phyloP scores from a whole-genome alignment of 1,140 invertebrate genomes.

The Portunus trituberculatus region DNA sequence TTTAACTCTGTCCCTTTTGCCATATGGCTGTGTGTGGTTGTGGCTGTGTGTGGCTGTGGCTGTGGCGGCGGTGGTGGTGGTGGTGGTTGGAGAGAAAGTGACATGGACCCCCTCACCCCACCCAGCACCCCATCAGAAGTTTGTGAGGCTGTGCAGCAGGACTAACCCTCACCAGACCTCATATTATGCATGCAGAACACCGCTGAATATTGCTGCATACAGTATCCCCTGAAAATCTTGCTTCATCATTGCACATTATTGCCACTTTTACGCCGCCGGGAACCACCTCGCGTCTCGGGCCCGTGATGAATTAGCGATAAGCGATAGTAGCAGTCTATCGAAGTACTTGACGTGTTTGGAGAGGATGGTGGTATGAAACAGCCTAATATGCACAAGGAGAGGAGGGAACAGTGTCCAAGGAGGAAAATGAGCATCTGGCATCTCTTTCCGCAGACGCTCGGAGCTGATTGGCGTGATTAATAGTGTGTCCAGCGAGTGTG shows the following conservation, averaged over 20 bases:
- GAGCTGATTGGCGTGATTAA: slow-evolving; percentile 76
- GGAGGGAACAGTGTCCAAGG: background rate
- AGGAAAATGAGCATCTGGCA: slow-evolving; percentile 65
- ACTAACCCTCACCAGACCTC: slow-evolving; percentile 10
- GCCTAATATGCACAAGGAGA: background rate
- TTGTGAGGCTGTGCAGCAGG: background rate
- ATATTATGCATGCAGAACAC: slow-evolving; percentile 56
- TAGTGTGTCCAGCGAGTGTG: slow-evolving; percentile 71
- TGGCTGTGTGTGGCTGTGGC: no score
- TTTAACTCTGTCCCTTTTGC: background rate
- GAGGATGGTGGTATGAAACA: background rate
- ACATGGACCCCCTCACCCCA: background rate
- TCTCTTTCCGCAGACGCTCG: slow-evolving; percentile 73
- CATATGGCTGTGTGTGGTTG: background rate
- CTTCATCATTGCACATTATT: slow-evolving; percentile 60
- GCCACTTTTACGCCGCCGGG: background rate
- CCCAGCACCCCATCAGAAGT: background rate
- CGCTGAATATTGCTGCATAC: slow-evolving; percentile 61
- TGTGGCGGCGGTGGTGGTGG: background rate
- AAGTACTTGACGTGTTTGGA: background rate
- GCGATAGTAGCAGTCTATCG: background rate
- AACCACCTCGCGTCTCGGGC: background rate
- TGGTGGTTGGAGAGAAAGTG: background rate
- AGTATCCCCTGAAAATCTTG: slow-evolving; percentile 63
- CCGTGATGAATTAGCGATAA: background rate